Evolutionary conservation across 2,113 vertebrate genomes (phyloP).

Genomic region (Brachyhypopomus occidentalis): DNA sequence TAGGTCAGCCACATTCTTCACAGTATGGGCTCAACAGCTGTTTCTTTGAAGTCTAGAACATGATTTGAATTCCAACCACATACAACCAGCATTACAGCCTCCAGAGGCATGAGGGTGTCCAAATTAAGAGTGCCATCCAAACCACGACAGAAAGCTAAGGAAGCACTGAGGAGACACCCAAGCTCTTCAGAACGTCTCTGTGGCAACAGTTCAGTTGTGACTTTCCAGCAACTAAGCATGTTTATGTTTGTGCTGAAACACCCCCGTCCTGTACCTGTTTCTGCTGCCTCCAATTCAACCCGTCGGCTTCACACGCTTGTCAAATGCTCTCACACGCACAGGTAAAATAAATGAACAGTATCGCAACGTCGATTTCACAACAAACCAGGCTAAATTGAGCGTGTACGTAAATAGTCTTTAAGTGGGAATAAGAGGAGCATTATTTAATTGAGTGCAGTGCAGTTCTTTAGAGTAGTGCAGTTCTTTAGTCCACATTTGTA

Average conservation of each 20-base stretch:
- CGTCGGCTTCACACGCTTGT: not conserved
- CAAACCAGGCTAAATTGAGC: not conserved
- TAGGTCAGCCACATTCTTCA: conserved; percentile 66
- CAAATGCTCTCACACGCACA: not conserved
- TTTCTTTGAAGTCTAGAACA: conserved; percentile 69
- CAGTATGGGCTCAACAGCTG: conserved; percentile 71
- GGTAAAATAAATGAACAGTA: not conserved
- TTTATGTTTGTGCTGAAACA: conserved; percentile 32
- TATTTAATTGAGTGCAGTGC: conserved; percentile 55
- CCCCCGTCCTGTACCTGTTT: conserved; percentile 9
- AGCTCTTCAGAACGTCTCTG: conserved; percentile 44
- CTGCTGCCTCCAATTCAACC: conserved; percentile 1
- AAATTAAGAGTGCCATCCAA: conserved; percentile 54
- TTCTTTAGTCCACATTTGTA: too few species aligned
- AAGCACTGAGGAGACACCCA: conserved; percentile 18
- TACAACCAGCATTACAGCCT: conserved; percentile 65
- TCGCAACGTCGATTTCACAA: not conserved
- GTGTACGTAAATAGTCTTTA: conserved; percentile 39
- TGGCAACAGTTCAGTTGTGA: conserved; percentile 41
- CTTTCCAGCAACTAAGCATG: conserved; percentile 24
- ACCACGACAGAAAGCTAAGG: conserved; percentile 41
- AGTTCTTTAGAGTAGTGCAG: conserved; percentile 58
- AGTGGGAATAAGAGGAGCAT: conserved; percentile 22
- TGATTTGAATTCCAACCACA: conserved; percentile 68
- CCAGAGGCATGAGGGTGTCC: conserved; percentile 49